A percentile compares a stretch with the other conserved stretches of the same genome.
phyloP scores from a whole-genome alignment of 2,888 invertebrate genomes.

The Pristionchus mayeri region DNA sequence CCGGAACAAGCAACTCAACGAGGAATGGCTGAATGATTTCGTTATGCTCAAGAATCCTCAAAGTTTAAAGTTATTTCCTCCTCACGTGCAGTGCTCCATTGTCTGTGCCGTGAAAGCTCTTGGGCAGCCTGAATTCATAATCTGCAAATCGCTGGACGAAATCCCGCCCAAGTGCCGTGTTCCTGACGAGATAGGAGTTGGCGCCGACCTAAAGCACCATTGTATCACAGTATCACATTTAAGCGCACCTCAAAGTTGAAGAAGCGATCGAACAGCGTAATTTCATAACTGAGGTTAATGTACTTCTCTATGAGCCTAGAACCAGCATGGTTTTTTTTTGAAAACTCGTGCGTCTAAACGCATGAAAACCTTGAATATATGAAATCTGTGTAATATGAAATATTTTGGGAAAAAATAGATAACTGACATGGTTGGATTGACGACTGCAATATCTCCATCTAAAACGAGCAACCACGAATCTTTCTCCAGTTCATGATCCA shows the following conservation, averaged over 20 bases:
- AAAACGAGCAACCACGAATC: constrained; percentile 56
- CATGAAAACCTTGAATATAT: neutral
- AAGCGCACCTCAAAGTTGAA: constrained; percentile 66
- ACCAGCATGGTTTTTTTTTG: constrained; percentile 46
- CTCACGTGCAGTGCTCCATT: constrained; percentile 45
- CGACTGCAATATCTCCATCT: constrained; percentile 65
- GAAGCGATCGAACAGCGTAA: too few species aligned
- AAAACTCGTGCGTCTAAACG: neutral
- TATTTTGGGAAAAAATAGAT: neutral
- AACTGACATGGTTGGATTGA: constrained; percentile 57
- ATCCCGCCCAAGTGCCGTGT: neutral
- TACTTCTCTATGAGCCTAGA: constrained; percentile 71
- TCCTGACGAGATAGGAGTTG: constrained; percentile 1
- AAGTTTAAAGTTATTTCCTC: neutral
- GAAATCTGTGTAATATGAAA: too few species aligned
- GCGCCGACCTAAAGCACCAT: neutral
- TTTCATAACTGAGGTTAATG: constrained; percentile 69
- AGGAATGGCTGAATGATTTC: neutral
- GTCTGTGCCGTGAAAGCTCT: constrained; percentile 33
- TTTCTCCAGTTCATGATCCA: neutral
- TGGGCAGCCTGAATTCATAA: constrained; percentile 10
- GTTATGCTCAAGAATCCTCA: neutral
- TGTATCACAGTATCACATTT: neutral
- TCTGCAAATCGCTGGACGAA: constrained; percentile 39
- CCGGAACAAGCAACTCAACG: neutral